Conservation (phyloP, 2,888 invertebrate species). For the Drosophila ustulata region DNA sequence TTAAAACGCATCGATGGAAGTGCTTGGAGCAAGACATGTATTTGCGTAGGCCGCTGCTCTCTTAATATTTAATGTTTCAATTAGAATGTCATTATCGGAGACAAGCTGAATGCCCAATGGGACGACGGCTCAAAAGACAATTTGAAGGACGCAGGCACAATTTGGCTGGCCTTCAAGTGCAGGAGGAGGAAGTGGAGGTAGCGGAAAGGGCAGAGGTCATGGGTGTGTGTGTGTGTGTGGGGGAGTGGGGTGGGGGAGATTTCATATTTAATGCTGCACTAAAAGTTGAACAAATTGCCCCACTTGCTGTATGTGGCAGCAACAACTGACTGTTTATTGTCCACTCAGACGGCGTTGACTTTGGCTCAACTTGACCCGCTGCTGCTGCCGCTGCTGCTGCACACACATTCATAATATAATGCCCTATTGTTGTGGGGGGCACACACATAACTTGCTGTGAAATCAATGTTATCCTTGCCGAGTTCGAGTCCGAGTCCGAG, state of each 20-base stretch:
- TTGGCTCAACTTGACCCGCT: slow-evolving; percentile 68
- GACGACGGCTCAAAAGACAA: slow-evolving; percentile 38
- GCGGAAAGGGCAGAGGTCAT: not conserved
- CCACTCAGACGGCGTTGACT: slow-evolving; percentile 60
- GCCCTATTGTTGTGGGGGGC: slow-evolving; percentile 53
- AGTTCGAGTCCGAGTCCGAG: slow-evolving; percentile 21
- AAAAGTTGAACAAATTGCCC: slow-evolving; percentile 69
- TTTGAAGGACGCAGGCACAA: slow-evolving; percentile 50
- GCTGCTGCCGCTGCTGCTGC: not conserved
- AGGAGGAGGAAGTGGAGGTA: too few relatives aligned
- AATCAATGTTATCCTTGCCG: slow-evolving; percentile 59
- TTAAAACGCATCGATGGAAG: slow-evolving; percentile 36
- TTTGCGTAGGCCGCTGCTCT: slow-evolving; percentile 29
- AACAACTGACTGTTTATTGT: slow-evolving; percentile 61
- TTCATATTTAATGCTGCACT: slow-evolving; percentile 58
- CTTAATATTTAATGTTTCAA: slow-evolving; percentile 78
- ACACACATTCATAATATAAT: slow-evolving; percentile 63
- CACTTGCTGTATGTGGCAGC: slow-evolving; percentile 52
- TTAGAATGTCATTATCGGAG: slow-evolving; percentile 71
- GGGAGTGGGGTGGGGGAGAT: slow-evolving; percentile 11
- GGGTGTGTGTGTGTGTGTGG: too few relatives aligned
- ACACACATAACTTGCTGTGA: slow-evolving; percentile 19
- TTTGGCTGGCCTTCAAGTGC: slow-evolving; percentile 30
- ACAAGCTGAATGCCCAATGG: slow-evolving; percentile 43
- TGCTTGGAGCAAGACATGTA: slow-evolving; percentile 21